Conservation (phyloP, 2,888 invertebrate genomes). For the Drosophila dives region DNA sequence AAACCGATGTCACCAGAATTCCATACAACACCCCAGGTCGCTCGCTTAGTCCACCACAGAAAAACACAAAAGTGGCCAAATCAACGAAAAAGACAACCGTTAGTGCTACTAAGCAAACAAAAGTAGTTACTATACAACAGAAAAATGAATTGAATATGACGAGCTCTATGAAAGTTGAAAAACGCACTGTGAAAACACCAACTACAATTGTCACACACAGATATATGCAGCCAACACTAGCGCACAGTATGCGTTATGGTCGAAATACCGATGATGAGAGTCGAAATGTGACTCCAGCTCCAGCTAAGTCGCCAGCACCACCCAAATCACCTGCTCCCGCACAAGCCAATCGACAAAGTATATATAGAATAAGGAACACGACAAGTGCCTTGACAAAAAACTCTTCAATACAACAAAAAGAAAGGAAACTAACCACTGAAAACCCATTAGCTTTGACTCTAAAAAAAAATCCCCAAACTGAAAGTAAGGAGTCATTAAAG, state of each 20-base stretch:
- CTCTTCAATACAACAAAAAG: slow-evolving; percentile 51
- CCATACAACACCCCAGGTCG: slow-evolving; percentile 72
- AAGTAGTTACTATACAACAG: slow-evolving; percentile 24
- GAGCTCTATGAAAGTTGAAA: slow-evolving; percentile 19
- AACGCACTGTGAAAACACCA: slow-evolving; percentile 60
- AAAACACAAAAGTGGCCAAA: slow-evolving; percentile 40
- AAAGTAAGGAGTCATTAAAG: slow-evolving; percentile 70
- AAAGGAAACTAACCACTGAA: slow-evolving; percentile 44
- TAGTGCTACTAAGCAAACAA: slow-evolving; percentile 47
- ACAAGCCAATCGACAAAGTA: slow-evolving; percentile 37
- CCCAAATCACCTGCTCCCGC: slow-evolving; percentile 71
- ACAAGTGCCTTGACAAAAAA: slow-evolving; percentile 66
- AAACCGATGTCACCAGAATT: slow-evolving; percentile 78
- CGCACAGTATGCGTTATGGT: slow-evolving; percentile 86
- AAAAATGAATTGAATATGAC: slow-evolving; percentile 41
- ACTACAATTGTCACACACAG: slow-evolving; percentile 82
- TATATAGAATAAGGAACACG: slow-evolving; percentile 48
- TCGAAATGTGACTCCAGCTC: slow-evolving; percentile 59
- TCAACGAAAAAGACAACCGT: slow-evolving; percentile 12
- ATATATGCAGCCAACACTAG: slow-evolving; percentile 88
- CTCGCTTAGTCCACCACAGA: slow-evolving; percentile 67
- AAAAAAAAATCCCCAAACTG: slow-evolving; percentile 59
- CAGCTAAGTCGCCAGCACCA: slow-evolving; percentile 69
- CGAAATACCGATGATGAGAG: slow-evolving; percentile 56
- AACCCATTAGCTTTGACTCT: slow-evolving; percentile 39